These are phyloP conservation scores for Brachylomia viminalis DNA, from an alignment of 2,888 invertebrate genomes.

Conservation along the genomic window DNA sequence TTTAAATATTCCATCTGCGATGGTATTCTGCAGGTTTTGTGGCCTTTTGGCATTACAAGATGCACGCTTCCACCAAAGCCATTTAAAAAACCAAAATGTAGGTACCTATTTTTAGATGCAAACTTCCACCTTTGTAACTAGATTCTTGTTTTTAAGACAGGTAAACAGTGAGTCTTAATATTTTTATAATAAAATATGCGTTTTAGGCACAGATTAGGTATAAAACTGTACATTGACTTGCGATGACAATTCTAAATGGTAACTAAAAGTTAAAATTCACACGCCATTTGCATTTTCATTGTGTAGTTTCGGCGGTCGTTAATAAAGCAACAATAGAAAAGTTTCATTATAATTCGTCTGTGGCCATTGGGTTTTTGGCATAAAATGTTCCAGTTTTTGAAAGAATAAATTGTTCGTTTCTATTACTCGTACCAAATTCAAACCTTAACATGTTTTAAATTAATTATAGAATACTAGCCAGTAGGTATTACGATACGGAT, in stretches of 20 bases:
- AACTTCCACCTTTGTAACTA: neutral
- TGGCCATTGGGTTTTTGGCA: conserved; percentile 24
- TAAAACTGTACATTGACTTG: conserved; percentile 62
- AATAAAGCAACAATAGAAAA: conserved; percentile 48
- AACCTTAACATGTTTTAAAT: neutral
- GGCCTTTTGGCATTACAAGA: conserved; percentile 31
- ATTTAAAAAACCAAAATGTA: neutral
- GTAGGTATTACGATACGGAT: too few species aligned
- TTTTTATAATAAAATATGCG: conserved; percentile 13
- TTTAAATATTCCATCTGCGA: conserved; percentile 20
- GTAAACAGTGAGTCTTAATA: neutral
- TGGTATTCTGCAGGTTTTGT: conserved; percentile 10
- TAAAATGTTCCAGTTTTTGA: conserved; percentile 10
- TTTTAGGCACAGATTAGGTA: conserved; percentile 49
- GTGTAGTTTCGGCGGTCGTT: conserved; percentile 46
- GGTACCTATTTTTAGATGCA: neutral
- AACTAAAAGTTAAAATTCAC: conserved; percentile 61
- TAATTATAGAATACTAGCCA: neutral
- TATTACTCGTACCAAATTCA: conserved; percentile 2
- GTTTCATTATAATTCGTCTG: conserved; percentile 43
- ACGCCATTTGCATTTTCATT: conserved; percentile 64
- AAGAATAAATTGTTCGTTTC: too few species aligned
- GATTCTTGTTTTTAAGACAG: neutral
- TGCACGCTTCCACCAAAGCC: neutral
- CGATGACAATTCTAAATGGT: conserved; percentile 59